Evolutionary conservation across 23 tunicate genomes (phyloP), one percentile per base, ranked within the genome.

Genomic region (Trididemnum nubilum): DNA sequence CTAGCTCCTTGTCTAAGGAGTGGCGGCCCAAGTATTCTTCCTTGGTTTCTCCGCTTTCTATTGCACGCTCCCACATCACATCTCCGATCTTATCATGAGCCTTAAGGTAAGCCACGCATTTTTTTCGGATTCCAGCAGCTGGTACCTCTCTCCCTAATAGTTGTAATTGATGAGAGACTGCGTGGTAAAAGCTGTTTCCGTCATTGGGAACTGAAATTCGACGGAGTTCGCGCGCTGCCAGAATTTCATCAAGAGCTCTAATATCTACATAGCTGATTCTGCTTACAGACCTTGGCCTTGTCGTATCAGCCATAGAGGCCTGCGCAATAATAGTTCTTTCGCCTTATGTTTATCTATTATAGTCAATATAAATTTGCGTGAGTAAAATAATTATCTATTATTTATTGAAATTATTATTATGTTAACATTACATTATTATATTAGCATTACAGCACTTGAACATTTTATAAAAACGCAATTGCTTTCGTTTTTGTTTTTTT

Each of bases 181-280:
- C 90, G 65, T 67, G 78, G 80, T 73, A 91, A 65, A 91, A 85
- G 76, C 87, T 57, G 84, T 91, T 85, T 28, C 97, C 97, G 58
- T 91, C 97, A 3, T 28, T 57, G 19, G 66, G 66, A 19, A 52
- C 67, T 1, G 81, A 77, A 54, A 9, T 19, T 9, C 81, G 35
- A 4, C 67, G 51, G 27, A 77, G 25, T 15, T 54, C 19, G 2
- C 7, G 19, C 9, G 29, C 31, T 77, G 52, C 81, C 26, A 77
- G 66, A 31, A 54, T 57, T 12, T 52, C n/a, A 32, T 77, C 81
- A 7, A 77, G 39, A 1, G 52, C 51, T 5, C 2, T 52, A 4
- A 77, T 25, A 15, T 73, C 78, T 18, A 19, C 27, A 58, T 73
- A 73, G 29, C 67, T 61, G 19, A 67, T n/a, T n/a, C 74, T 32